These are phyloP conservation scores for Morus bassanus DNA, from an alignment of 2,797 vertebrate genomes.

Conservation along the genomic window DNA sequence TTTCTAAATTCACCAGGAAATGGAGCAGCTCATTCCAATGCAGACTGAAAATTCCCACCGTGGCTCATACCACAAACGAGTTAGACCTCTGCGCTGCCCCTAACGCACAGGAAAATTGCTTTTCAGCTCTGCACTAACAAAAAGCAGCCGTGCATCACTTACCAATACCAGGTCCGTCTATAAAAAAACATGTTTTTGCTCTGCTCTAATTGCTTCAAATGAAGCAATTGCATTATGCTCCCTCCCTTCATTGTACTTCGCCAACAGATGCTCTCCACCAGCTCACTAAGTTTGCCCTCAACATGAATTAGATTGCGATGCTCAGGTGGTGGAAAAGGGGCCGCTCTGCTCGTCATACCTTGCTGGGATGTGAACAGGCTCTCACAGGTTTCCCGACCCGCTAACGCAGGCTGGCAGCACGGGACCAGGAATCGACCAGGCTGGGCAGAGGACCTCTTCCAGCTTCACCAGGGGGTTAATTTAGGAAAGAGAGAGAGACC, in stretches of 20 bases:
- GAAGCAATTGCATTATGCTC: background rate
- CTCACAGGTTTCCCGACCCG: background rate
- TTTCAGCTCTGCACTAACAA: background rate
- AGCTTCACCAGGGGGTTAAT: background rate
- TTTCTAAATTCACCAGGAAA: background rate
- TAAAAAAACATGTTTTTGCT: background rate
- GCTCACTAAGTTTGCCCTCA: background rate
- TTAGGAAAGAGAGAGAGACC: background rate
- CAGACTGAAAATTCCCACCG: background rate
- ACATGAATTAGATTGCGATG: background rate
- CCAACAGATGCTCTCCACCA: background rate
- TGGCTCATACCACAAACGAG: accelerated
- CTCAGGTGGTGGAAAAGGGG: background rate
- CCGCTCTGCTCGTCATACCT: background rate
- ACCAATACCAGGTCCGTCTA: background rate
- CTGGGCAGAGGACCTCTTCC: background rate
- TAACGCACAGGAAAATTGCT: background rate
- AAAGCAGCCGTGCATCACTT: background rate
- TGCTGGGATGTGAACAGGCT: background rate
- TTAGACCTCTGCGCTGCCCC: background rate
- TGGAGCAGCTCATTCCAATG: background rate
- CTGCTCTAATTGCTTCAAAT: background rate
- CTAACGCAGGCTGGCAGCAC: background rate
- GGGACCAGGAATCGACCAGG: accelerated
- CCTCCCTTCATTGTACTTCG: background rate